Evolutionary conservation across 2,888 invertebrate genomes (phyloP).

Genomic region (Notocelia uddmanniana): DNA sequence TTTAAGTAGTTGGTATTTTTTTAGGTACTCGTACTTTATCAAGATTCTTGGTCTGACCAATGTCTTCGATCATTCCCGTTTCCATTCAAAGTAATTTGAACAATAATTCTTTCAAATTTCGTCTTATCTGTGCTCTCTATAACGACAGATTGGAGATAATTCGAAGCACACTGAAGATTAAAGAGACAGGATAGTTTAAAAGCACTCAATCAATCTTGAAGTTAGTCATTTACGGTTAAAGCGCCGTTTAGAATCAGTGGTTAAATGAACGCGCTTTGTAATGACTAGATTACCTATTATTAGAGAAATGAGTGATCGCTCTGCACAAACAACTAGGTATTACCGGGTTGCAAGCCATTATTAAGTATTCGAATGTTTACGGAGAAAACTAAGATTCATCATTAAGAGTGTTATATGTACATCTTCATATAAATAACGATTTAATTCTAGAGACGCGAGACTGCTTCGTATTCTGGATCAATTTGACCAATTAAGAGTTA

Average conservation of each 20-base stretch:
- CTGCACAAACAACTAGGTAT: slow-evolving; percentile 14
- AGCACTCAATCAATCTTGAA: slow-evolving; percentile 37
- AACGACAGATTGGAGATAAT: slow-evolving; percentile 15
- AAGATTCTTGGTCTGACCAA: slow-evolving; percentile 13
- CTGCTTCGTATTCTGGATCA: no score
- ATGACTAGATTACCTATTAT: slow-evolving; percentile 39
- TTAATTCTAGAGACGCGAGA: no score
- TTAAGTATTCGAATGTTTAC: slow-evolving; percentile 13
- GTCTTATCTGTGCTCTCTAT: slow-evolving; percentile 12
- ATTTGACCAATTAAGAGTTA: not conserved
- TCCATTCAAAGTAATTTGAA: not conserved
- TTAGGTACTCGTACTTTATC: not conserved
- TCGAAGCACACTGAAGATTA: slow-evolving; percentile 1
- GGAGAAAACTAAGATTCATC: not conserved
- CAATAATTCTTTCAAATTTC: not conserved
- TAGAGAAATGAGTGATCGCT: slow-evolving; percentile 30
- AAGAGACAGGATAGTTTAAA: slow-evolving; percentile 29
- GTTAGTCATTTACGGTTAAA: slow-evolving; percentile 21
- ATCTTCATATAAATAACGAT: not conserved
- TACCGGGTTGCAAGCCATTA: slow-evolving; percentile 18
- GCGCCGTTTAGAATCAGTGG: slow-evolving; percentile 27
- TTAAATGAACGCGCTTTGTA: slow-evolving; percentile 30
- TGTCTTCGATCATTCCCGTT: slow-evolving; percentile 9
- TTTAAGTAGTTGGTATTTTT: slow-evolving; percentile 38
- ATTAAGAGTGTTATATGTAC: not conserved